Conservation (phyloP, 2,888 invertebrate species). For the Spicauda simplicius region DNA sequence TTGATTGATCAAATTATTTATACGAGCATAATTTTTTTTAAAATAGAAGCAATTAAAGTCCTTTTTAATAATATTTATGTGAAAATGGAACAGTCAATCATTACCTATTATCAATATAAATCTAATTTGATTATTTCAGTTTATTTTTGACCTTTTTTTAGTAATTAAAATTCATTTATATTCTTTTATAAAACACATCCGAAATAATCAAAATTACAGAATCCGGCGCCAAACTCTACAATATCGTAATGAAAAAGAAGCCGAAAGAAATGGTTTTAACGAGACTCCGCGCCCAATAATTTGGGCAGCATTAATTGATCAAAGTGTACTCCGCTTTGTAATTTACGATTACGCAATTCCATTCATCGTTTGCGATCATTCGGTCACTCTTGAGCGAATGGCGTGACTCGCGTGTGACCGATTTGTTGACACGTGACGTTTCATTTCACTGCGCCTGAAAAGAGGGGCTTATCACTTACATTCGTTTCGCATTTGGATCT, state of each 20-base stretch:
- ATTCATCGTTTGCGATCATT: conserved; percentile 44
- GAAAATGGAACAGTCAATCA: no score
- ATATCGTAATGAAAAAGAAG: background rate
- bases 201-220: no score
- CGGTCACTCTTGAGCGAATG: conserved; percentile 43
- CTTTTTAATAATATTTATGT: no score
- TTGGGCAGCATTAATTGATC: conserved; percentile 39
- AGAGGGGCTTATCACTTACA: conserved; percentile 17
- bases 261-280: conserved; percentile 16
- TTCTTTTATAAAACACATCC: no score
- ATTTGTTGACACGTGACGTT: conserved; percentile 52
- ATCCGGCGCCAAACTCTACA: background rate
- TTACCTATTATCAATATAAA: no score
- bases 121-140: no score
- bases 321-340: conserved; percentile 44
- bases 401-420: conserved; percentile 50
- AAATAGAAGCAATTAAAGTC: no score
- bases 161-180: no score
- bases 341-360: conserved; percentile 49
- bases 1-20: no score
- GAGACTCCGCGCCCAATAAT: conserved; percentile 25
- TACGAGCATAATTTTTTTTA: no score
- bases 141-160: no score
- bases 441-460: conserved; percentile 45
- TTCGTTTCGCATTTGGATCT: background rate